Percentiles rank a stretch among this genome's conserved stretches.
Evolutionary conservation across 2,113 vertebrate species (phyloP).

Genomic region (Tichodroma muraria): DNA sequence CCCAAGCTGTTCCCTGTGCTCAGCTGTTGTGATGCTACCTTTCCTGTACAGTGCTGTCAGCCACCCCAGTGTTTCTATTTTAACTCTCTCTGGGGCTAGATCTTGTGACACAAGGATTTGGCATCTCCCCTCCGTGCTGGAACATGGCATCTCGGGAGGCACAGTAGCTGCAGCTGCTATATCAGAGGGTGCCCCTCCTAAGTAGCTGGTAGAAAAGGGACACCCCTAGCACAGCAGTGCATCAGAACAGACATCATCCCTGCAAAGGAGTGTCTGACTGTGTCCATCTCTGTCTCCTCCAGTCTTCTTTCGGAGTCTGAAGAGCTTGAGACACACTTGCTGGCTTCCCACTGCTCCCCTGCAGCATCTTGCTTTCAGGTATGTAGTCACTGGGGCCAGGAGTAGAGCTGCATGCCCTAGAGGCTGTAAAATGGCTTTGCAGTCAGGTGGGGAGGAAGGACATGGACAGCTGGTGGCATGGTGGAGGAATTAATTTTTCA

Average conservation of each 20-base stretch:
- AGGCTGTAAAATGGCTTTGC: background rate
- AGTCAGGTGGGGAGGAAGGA: background rate
- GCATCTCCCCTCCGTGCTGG: slow-evolving; percentile 57
- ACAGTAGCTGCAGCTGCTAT: slow-evolving; percentile 63
- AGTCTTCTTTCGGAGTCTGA: background rate
- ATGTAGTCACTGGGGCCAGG: background rate
- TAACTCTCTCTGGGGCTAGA: slow-evolving; percentile 45
- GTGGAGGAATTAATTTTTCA: background rate
- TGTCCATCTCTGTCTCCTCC: background rate
- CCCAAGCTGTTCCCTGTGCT: background rate
- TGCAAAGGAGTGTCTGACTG: background rate
- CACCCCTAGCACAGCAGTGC: background rate
- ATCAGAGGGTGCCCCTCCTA: slow-evolving; percentile 56
- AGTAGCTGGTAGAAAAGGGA: slow-evolving; percentile 10
- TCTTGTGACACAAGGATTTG: slow-evolving; percentile 69
- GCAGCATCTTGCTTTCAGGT: background rate
- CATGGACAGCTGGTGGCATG: background rate
- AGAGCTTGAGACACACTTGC: background rate
- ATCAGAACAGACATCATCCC: background rate
- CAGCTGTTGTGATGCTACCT: slow-evolving; percentile 51
- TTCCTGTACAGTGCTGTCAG: slow-evolving; percentile 17
- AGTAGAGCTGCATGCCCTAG: background rate
- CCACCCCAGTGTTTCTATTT: slow-evolving; percentile 56
- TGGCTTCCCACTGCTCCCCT: background rate
- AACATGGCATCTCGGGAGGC: slow-evolving; percentile 58